Conservation (phyloP, 2,888 invertebrate species). For the Tinea pellionella region DNA sequence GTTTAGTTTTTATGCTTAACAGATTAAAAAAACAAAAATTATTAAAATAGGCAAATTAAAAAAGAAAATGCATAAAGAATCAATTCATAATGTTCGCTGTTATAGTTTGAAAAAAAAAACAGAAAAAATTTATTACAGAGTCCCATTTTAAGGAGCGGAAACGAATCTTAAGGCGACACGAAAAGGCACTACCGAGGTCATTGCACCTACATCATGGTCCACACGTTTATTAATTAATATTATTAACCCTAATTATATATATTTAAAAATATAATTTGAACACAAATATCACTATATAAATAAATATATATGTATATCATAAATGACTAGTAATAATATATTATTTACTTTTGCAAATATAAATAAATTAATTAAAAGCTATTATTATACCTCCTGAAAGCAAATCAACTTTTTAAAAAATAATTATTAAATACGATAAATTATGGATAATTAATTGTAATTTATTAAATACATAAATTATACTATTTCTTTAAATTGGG, state of each 20-base stretch:
- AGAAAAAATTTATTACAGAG: no score
- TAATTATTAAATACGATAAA: neutral
- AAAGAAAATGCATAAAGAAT: no score
- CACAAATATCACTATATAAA: no score
- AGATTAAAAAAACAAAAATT: no score
- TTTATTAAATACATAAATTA: neutral
- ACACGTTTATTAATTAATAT: neutral
- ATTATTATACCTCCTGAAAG: neutral
- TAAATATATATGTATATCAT: no score
- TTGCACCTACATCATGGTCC: neutral
- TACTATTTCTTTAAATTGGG: neutral
- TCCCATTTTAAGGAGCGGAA: no score
- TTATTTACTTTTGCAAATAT: no score
- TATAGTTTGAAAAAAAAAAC: no score
- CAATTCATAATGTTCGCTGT: no score
- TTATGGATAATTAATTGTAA: neutral
- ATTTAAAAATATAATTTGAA: neutral
- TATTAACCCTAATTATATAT: neutral
- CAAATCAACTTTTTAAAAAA: neutral
- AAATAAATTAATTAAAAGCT: neutral
- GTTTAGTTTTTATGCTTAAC: no score
- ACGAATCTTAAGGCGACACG: constrained; percentile 21
- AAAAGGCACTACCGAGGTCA: constrained; percentile 53
- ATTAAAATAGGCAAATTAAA: no score
- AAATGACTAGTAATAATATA: no score